Evolutionary conservation across 2,113 vertebrate genomes (phyloP).

Genomic region (Lonchura striata): DNA sequence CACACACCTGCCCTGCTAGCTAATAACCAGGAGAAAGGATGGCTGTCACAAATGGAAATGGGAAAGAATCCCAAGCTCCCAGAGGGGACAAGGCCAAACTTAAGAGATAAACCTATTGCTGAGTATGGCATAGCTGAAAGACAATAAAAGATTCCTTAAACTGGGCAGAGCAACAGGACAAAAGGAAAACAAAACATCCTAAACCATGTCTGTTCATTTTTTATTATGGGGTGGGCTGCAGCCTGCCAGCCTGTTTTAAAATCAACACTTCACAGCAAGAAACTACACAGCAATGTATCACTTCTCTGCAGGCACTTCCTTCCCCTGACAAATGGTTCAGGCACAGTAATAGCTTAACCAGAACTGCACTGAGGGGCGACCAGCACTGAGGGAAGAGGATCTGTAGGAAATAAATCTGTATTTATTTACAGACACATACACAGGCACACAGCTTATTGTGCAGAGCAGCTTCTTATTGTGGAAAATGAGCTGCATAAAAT

Average conservation of each 20-base stretch:
- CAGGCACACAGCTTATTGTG: neutral
- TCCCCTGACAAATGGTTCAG: neutral
- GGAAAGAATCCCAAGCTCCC: neutral
- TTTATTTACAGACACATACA: constrained; percentile 6
- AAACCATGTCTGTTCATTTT: neutral
- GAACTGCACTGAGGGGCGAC: neutral
- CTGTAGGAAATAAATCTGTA: neutral
- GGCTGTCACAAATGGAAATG: neutral
- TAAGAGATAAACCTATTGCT: neutral
- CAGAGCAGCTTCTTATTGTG: neutral
- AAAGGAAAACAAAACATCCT: constrained; percentile 42
- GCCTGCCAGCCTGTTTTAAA: constrained; percentile 57
- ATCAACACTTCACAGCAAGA: constrained; percentile 63
- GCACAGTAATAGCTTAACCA: constrained; percentile 9
- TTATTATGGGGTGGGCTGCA: neutral
- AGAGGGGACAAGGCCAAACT: neutral
- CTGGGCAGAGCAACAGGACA: constrained; percentile 33
- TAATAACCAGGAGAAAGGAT: neutral
- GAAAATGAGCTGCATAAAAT: constrained; percentile 10
- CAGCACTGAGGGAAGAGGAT: neutral
- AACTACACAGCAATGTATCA: constrained; percentile 33
- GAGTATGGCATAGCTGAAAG: neutral
- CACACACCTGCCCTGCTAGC: neutral
- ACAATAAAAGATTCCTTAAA: constrained; percentile 39
- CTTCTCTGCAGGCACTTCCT: constrained; percentile 58